Percentiles rank a stretch among this genome's conserved stretches.
Evolutionary conservation across 1,140 invertebrate genomes (phyloP).

Genomic region (Ectropis grisescens): DNA sequence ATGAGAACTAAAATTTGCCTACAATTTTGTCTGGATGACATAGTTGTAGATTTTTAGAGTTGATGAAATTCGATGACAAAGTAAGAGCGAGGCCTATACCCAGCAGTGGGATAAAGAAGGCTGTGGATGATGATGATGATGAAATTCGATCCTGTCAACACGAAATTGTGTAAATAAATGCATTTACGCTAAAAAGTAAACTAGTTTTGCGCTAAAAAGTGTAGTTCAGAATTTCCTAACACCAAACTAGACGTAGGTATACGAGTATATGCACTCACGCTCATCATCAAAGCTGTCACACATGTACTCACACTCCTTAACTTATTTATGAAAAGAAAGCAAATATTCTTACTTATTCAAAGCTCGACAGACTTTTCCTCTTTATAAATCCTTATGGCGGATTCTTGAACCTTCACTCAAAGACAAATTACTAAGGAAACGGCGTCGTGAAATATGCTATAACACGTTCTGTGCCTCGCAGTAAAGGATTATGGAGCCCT

Average conservation of each 20-base stretch:
- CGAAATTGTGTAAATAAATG: too few relatives aligned
- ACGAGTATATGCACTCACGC: neutral
- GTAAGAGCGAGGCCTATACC: too few relatives aligned
- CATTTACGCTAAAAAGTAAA: too few relatives aligned
- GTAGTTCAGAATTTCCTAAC: neutral
- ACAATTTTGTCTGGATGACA: too few relatives aligned
- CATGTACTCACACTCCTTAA: neutral
- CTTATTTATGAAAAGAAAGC: neutral
- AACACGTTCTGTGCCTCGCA: slow-evolving; percentile 27
- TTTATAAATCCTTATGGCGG: neutral
- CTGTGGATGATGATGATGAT: too few relatives aligned
- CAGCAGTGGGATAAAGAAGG: too few relatives aligned
- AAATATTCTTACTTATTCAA: neutral
- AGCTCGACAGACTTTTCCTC: neutral
- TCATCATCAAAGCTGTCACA: neutral
- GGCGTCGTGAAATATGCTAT: slow-evolving; percentile 22
- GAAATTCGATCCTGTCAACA: too few relatives aligned
- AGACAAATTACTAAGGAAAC: slow-evolving; percentile 31
- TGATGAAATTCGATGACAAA: neutral
- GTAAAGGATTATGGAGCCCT: slow-evolving; percentile 25
- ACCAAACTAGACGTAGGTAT: neutral
- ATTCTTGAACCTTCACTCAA: slow-evolving; percentile 3
- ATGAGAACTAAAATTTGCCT: too few relatives aligned
- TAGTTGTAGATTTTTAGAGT: neutral
- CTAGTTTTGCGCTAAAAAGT: too few relatives aligned